Base-by-base conservation (phyloP, 1,140 invertebrate genomes). In the Ooceraea biroi region DNA sequence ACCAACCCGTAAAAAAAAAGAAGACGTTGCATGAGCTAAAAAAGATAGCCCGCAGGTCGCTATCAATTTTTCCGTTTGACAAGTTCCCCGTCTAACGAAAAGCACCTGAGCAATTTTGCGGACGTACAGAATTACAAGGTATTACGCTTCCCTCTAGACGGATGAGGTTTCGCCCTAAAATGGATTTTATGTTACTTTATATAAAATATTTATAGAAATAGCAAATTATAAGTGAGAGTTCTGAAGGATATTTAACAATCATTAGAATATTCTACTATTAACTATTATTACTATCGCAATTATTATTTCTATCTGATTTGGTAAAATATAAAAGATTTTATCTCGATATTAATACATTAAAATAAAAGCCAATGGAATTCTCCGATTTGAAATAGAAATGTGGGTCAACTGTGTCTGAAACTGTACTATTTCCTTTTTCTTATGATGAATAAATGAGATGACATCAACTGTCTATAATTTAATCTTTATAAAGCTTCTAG, bases 11-110 rank as follows among this genome's bases (percentile, higher is more conserved):
- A 58, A 57, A 66, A 76, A 60, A 36, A 78, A 4, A 25, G 10
- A 63, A 41, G 58, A 30, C 2, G 36, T 36, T 7, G 36, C 17
- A 14, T 8, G 22, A 17, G 0, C 12, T 44, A 7, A 44, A 68
- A 78, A 71, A 78, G 69, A 71, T 46, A 57, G 8, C 55, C 17
- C 36, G n/a, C n/a, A 3, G 3, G 17, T 44, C 36, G 41, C 65
- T 80, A 80, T 69, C 22, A 80, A 46, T 58, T 80, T 69, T 71
- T 71, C 25, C 52, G 41, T 44, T 65, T 52, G 12, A n/a, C 46
- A 25, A 5, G 52, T 19, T 69, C 4, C 36, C 36, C 12, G 11
- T 11, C 25, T 58, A 69, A 78, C 44, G 50, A 69, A n/a, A 55
- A 46, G 14, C 27, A n/a, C 50, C 14, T 69, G 14, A 44, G 25